Evolutionary conservation across 2,113 vertebrate species (phyloP).

Genomic region (Crotalus horridus): DNA sequence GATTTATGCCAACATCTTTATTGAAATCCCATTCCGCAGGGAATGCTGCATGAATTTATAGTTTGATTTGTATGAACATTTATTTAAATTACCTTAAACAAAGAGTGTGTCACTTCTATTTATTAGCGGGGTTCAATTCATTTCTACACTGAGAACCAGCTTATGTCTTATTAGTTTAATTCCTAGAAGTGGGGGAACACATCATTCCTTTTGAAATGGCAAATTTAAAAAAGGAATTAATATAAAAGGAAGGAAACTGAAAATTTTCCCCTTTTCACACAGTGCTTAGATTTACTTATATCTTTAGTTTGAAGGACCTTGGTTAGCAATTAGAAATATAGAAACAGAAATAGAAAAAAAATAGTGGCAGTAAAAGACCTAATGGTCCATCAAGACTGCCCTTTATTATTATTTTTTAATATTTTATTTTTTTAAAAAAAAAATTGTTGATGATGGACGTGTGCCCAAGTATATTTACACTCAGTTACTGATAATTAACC

Average conservation of each 20-base stretch:
- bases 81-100: slow-evolving; percentile 34
- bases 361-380: too few relatives aligned
- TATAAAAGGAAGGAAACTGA: background rate
- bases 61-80: slow-evolving; percentile 19
- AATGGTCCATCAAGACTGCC: too few relatives aligned
- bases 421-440: too few relatives aligned
- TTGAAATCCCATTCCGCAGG: background rate
- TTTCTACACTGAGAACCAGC: background rate
- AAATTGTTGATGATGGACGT: too few relatives aligned
- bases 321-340: background rate
- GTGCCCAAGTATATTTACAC: too few relatives aligned
- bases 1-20: slow-evolving; percentile 20
- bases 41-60: slow-evolving; percentile 9
- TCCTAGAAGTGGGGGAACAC: background rate
- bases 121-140: background rate
- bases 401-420: too few relatives aligned
- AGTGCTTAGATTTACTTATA: too few relatives aligned
- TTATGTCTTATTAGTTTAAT: background rate
- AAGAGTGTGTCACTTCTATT: background rate
- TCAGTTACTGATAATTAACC: too few relatives aligned
- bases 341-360: too few relatives aligned
- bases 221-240: background rate
- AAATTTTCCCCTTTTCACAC: background rate
- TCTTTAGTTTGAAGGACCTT: background rate
- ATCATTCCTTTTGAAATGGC: background rate